Conservation (phyloP, 2,113 vertebrate genomes). For the Balaeniceps rex region DNA sequence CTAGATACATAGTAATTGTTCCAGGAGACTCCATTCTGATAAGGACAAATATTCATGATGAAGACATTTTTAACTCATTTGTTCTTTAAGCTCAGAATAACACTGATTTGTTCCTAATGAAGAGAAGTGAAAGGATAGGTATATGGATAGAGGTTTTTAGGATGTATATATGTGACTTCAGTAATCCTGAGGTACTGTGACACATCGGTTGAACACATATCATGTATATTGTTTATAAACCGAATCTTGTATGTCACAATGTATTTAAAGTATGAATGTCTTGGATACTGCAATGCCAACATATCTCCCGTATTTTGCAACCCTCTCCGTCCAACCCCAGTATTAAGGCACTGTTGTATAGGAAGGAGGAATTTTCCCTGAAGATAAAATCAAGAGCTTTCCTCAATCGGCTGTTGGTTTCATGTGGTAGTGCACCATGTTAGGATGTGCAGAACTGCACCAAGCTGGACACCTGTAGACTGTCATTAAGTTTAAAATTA, state of each 20-base stretch:
- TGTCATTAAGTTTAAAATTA: background rate
- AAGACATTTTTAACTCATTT: background rate
- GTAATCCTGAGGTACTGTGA: background rate
- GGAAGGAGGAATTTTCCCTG: background rate
- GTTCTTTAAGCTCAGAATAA: background rate
- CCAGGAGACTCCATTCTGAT: background rate
- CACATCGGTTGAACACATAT: background rate
- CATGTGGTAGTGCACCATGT: background rate
- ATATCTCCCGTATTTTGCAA: background rate
- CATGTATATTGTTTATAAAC: background rate
- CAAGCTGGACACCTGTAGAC: background rate
- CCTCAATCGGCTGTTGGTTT: background rate
- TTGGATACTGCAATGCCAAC: background rate
- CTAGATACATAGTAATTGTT: constrained; percentile 28
- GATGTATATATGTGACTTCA: background rate
- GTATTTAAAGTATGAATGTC: background rate
- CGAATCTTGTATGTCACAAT: background rate
- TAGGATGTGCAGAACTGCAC: background rate
- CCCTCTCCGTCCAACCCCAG: background rate
- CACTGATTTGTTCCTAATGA: background rate
- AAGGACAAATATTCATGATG: background rate
- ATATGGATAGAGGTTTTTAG: background rate
- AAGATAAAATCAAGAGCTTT: background rate
- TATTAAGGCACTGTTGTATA: background rate
- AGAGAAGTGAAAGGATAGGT: background rate